A percentile compares a stretch with the other conserved stretches of the same genome.
phyloP scores from a whole-genome alignment of 2,888 invertebrate genomes.

The Caenorhabditis angaria region DNA sequence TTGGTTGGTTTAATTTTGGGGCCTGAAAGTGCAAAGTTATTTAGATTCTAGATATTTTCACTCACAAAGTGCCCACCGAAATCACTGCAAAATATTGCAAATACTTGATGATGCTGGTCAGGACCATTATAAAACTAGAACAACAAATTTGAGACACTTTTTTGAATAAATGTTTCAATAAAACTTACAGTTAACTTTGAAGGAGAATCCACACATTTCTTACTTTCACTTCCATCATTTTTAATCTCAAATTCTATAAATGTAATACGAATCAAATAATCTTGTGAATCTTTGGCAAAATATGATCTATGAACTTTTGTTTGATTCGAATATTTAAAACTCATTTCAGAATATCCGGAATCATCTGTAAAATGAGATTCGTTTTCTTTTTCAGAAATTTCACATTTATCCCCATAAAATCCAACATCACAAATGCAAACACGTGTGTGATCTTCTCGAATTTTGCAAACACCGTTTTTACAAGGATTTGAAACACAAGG shows the following conservation, averaged over 20 bases:
- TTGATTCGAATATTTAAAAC: not conserved
- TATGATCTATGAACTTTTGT: not conserved
- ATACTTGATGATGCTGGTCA: constrained; percentile 27
- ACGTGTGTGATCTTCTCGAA: not conserved
- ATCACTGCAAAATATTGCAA: constrained; percentile 54
- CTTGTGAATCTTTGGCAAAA: constrained; percentile 21
- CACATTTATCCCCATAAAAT: constrained; percentile 50
- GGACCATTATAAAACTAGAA: constrained; percentile 47
- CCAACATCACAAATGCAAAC: not conserved
- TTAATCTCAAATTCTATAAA: constrained; percentile 48
- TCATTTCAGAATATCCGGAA: constrained; percentile 9
- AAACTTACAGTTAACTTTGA: no score
- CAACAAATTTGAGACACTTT: no score
- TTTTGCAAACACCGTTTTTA: not conserved
- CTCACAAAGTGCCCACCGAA: not conserved
- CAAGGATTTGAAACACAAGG: constrained; percentile 42
- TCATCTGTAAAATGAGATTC: constrained; percentile 34
- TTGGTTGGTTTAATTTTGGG: constrained; percentile 32
- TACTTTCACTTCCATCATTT: not conserved
- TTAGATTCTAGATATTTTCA: no score
- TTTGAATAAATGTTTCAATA: no score
- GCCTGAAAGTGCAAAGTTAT: no score
- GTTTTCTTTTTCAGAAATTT: constrained; percentile 54
- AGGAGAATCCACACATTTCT: not conserved
- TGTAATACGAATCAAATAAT: constrained; percentile 39